Percentiles rank a stretch among this genome's conserved stretches.
Conservation (phyloP, 2,797 vertebrate species). For the Potorous gilbertii region DNA sequence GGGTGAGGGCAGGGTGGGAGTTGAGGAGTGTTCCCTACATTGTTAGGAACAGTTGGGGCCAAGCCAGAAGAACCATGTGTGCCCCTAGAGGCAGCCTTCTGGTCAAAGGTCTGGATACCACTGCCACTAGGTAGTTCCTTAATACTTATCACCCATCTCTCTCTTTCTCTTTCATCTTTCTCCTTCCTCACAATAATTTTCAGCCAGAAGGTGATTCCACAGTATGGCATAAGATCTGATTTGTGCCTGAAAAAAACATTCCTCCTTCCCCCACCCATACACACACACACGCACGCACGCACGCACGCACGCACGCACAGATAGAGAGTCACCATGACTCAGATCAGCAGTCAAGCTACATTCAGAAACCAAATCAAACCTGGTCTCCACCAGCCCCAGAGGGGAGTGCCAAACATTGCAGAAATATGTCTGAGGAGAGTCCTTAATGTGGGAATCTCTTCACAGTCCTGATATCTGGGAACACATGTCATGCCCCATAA, state of each 20-base stretch:
- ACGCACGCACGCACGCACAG: background rate
- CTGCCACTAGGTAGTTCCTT: background rate
- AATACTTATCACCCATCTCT: background rate
- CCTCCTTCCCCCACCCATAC: background rate
- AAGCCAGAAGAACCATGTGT: background rate
- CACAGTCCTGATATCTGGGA: background rate
- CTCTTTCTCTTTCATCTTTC: background rate
- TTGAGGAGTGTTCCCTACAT: background rate
- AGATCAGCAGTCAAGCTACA: background rate
- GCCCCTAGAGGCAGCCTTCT: background rate
- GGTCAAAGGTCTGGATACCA: background rate
- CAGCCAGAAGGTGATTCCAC: background rate
- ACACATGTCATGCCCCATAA: background rate
- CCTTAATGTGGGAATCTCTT: background rate
- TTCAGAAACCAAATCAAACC: background rate
- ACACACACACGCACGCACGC: background rate
- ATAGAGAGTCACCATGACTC: background rate
- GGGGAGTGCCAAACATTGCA: background rate
- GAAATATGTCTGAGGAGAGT: background rate
- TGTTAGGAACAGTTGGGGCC: background rate
- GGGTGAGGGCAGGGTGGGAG: background rate
- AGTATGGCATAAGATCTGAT: background rate
- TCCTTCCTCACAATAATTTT: background rate
- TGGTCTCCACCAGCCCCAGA: background rate
- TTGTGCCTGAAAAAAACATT: background rate